phyloP scores from a whole-genome alignment of 1,140 invertebrate genomes.

The Anoplolepis gracilipes region DNA sequence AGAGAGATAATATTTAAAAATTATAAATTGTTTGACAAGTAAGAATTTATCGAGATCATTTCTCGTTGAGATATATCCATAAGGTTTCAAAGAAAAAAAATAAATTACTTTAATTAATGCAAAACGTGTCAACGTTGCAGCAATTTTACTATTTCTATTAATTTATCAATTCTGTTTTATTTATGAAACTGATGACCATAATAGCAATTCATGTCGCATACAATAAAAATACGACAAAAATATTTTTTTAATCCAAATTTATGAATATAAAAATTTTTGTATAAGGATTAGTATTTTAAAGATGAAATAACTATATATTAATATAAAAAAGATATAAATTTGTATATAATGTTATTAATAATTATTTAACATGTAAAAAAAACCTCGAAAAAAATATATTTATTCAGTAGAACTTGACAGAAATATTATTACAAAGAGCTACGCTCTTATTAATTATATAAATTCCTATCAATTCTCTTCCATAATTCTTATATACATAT shows the following conservation, averaged over 20 bases:
- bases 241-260: too few species aligned
- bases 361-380: not conserved
- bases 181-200: too few species aligned
- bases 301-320: too few species aligned
- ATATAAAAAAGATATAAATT: too few species aligned
- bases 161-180: not conserved
- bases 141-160: not conserved
- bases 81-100: not conserved
- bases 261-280: not conserved
- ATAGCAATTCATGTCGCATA: not conserved
- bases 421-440: too few species aligned
- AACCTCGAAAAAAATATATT: not conserved
- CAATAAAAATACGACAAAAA: not conserved
- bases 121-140: not conserved
- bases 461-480: not conserved
- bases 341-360: not conserved
- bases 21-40: not conserved
- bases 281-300: not conserved
- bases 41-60: not conserved
- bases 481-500: not conserved
- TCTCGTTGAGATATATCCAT: not conserved
- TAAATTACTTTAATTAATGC: not conserved
- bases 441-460: not conserved
- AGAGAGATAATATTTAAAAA: too few species aligned
- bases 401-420: not conserved